These are phyloP conservation scores for Ascidia mentula DNA, from an alignment of 23 tunicate species.

Conservation along the genomic window DNA sequence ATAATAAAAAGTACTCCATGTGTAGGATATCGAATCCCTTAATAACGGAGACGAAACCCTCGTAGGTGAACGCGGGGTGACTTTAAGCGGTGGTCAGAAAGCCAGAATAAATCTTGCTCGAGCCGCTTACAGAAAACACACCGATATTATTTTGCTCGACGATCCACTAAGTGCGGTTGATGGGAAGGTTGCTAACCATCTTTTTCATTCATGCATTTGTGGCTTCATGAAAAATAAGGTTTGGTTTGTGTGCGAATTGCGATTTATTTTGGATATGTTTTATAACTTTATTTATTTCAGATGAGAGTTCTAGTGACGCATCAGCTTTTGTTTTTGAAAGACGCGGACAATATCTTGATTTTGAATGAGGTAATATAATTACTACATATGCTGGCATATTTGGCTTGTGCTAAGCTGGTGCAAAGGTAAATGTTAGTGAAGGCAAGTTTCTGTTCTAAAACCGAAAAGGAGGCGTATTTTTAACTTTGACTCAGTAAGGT, in stretches of 20 bases:
- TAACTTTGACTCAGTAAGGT: too few species aligned
- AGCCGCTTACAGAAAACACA: constrained; percentile 53
- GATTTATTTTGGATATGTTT: neutral
- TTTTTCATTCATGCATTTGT: constrained; percentile 72
- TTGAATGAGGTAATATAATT: constrained; percentile 93
- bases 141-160: constrained; percentile 67
- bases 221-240: constrained; percentile 63
- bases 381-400: too few species aligned
- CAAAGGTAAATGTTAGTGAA: too few species aligned
- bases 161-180: constrained; percentile 97
- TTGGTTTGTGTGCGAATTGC: neutral
- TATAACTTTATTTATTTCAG: constrained; percentile 17
- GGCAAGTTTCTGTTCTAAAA: too few species aligned
- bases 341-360: constrained; percentile 68
- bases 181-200: constrained; percentile 63
- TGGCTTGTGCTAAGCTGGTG: too few species aligned
- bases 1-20: too few species aligned
- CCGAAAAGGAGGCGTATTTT: too few species aligned
- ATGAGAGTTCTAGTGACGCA: constrained; percentile 85
- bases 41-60: constrained; percentile 65
- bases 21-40: neutral
- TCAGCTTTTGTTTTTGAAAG: constrained; percentile 69
- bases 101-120: constrained; percentile 91
- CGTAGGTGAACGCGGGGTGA: constrained; percentile 77
- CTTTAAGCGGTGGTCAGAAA: constrained; percentile 94